Evolutionary conservation across 2,888 invertebrate genomes (phyloP), one percentile per base, ranked within the genome.

Genomic region (Mimachlamys varia): DNA sequence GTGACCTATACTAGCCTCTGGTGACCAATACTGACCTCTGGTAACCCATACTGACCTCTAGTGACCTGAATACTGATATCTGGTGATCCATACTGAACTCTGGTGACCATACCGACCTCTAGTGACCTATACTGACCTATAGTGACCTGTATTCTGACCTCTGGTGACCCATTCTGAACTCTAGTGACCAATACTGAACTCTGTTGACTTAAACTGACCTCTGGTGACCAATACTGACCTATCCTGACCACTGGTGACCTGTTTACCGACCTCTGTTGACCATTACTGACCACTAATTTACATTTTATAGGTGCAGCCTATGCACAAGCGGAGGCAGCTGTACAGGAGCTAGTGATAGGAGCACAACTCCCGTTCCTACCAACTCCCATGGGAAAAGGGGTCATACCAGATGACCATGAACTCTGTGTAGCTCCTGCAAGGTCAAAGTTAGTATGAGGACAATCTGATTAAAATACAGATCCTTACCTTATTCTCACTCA

Each of bases 321-420:
- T 96, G 98, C 98, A 0, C 97, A 97, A 92, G 98, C 99, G 0
- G 99, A 99, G 96, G 97, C 90, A 33, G 94, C 98, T 90, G 96
- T 98, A 44, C 97, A 97, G 33, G 97, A 98, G 90, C 97, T 99
- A 0, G 97, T 99, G 17, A 97, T 97, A 19, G 97, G 97, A 33
- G 98, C 98, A 3, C 98, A 98, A 93, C 96, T 99, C 88, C 99
- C 99, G 0, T 99, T 99, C 97, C 97, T 99, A 93, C 98, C 99
- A 0, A 99, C 99, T 5, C 99, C 99, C 17, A 99, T 99, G 99
- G 99, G 98, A 96, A 97, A 97, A 96, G 97, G 97, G 13, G 97
- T 97, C 3, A 95, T 97, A 38, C 96, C 97, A 13, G 97, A 97
- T 95, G 96, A 96, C 55, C 97, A 97, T 94, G 94, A 97, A 97